These are phyloP conservation scores for Drosophila buzzatii DNA, from an alignment of 2,888 invertebrate genomes.

Conservation along the genomic window DNA sequence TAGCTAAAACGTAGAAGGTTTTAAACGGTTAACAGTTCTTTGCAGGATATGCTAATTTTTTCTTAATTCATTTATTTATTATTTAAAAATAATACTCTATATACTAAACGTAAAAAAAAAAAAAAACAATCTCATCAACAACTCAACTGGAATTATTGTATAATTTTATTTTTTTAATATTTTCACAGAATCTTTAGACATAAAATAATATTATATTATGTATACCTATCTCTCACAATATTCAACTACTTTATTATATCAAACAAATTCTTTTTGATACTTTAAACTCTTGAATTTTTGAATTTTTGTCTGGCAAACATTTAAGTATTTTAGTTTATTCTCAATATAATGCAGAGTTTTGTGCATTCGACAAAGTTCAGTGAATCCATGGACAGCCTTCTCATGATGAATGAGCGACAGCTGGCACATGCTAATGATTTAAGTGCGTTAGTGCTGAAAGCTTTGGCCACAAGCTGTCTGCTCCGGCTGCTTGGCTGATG, in stretches of 20 bases:
- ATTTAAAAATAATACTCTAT: no score
- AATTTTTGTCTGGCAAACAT: background rate
- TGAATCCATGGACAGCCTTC: slow-evolving; percentile 1
- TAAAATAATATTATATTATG: no score
- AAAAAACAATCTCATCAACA: no score
- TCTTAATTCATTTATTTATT: no score
- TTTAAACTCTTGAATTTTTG: background rate
- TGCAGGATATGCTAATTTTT: no score
- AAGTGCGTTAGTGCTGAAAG: slow-evolving; percentile 26
- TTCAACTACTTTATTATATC: background rate
- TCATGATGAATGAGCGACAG: slow-evolving; percentile 19
- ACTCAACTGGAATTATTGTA: no score
- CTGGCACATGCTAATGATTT: slow-evolving; percentile 30
- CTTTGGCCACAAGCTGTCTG: slow-evolving; percentile 29
- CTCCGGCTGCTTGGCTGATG: background rate
- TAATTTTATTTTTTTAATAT: no score
- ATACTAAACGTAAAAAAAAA: no score
- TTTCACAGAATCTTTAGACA: no score
- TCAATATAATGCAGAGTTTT: background rate
- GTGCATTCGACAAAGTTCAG: slow-evolving; percentile 7
- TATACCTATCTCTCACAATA: background rate
- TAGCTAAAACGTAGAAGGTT: no score
- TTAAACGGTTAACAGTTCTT: no score
- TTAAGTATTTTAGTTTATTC: background rate
- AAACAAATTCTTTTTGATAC: background rate